Evolutionary conservation across 2,888 invertebrate species (phyloP).

Genomic region (Bimastos eiseni): DNA sequence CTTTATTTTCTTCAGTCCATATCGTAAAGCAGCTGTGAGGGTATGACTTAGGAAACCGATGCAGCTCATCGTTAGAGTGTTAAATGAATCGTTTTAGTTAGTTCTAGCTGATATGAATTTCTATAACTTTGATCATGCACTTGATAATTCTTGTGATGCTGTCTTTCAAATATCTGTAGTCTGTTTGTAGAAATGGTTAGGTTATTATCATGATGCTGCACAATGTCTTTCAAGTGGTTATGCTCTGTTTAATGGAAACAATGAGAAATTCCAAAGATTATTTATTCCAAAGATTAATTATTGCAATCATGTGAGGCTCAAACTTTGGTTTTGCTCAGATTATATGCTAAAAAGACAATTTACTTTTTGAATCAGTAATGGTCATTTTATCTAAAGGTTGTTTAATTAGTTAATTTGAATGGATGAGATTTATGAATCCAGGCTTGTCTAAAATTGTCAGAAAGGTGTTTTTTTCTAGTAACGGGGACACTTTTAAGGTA

Average conservation of each 20-base stretch:
- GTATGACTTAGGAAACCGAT: neutral
- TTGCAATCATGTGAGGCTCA: neutral
- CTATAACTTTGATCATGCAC: neutral
- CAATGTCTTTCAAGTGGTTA: neutral
- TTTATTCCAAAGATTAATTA: neutral
- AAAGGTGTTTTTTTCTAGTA: neutral
- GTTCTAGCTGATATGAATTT: neutral
- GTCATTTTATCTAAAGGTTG: neutral
- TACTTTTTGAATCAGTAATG: neutral
- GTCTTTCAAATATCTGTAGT: neutral
- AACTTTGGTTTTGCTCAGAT: neutral
- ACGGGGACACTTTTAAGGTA: neutral
- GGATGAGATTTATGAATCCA: neutral
- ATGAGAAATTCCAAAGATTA: neutral
- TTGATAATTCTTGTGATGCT: neutral
- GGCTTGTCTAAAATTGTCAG: neutral
- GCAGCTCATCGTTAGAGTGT: neutral
- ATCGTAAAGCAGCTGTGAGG: neutral
- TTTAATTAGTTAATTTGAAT: neutral
- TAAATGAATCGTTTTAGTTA: neutral
- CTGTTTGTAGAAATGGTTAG: neutral
- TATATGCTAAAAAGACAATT: neutral
- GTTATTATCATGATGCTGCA: neutral
- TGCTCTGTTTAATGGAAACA: neutral
- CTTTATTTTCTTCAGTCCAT: neutral